Evolutionary conservation across 1,140 invertebrate genomes (phyloP).

Genomic region (Anoplophora glabripennis): DNA sequence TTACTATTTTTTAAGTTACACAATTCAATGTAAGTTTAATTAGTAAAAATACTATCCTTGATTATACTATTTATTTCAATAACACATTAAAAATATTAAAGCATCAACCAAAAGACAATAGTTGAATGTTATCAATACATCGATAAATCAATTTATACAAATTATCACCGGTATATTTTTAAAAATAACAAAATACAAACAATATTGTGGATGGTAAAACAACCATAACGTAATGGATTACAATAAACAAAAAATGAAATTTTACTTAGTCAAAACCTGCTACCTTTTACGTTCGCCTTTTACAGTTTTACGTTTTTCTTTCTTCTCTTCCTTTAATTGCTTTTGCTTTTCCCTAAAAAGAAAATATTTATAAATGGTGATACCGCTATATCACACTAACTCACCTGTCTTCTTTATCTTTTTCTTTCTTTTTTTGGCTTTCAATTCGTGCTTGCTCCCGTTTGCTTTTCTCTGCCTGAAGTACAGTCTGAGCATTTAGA

Average conservation of each 20-base stretch:
- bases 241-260: not conserved
- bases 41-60: too few species aligned
- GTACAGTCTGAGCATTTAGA: conserved; percentile 71
- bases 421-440: conserved; percentile 80
- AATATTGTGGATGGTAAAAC: too few species aligned
- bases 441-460: conserved; percentile 74
- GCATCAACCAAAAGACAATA: too few species aligned
- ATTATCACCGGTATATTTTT: too few species aligned
- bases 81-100: too few species aligned
- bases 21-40: too few species aligned
- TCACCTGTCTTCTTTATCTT: conserved; percentile 83
- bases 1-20: too few species aligned
- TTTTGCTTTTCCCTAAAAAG: conserved; percentile 78
- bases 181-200: too few species aligned
- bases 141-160: too few species aligned
- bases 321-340: conserved; percentile 79
- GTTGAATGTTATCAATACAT: too few species aligned
- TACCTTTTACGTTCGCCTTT: conserved; percentile 83
- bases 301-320: conserved; percentile 83
- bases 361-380: conserved; percentile 18
- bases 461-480: conserved; percentile 70
- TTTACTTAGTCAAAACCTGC: conserved; percentile 46
- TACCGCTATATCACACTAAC: not conserved
- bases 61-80: too few species aligned
- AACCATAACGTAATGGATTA: too few species aligned